Conservation (phyloP, 2,113 vertebrate genomes). For the Colistium nudipinnis region DNA sequence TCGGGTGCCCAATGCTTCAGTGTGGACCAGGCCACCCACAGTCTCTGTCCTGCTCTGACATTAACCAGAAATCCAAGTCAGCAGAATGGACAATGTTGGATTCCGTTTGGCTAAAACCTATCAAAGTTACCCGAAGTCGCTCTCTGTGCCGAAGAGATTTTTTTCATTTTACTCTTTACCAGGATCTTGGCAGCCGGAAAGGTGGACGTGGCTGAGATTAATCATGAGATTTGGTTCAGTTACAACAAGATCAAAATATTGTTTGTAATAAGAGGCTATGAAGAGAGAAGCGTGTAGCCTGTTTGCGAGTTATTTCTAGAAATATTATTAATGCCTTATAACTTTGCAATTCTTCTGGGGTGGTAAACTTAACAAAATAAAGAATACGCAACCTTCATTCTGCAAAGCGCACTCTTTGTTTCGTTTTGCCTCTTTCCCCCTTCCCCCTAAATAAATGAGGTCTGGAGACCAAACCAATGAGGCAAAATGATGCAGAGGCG, state of each 20-base stretch:
- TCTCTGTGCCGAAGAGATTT: slow-evolving; percentile 34
- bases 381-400: not conserved
- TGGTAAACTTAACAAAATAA: not conserved
- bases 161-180: slow-evolving; percentile 27
- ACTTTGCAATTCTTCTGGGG: not conserved
- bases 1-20: slow-evolving; percentile 42
- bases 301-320: slow-evolving; percentile 6
- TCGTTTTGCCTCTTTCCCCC: slow-evolving; percentile 5
- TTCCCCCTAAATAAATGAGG: not conserved
- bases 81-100: slow-evolving; percentile 47
- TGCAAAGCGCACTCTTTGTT: not conserved
- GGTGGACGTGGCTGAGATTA: slow-evolving; percentile 45
- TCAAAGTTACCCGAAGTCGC: slow-evolving; percentile 47
- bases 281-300: slow-evolving; percentile 4
- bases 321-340: slow-evolving; percentile 1
- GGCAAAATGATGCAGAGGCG: not conserved
- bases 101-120: slow-evolving; percentile 41
- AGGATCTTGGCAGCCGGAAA: slow-evolving; percentile 48
- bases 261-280: slow-evolving; percentile 43
- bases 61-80: slow-evolving; percentile 51
- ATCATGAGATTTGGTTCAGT: slow-evolving; percentile 65
- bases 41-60: slow-evolving; percentile 24
- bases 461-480: not conserved
- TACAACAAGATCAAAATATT: slow-evolving; percentile 45
- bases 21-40: slow-evolving; percentile 53